Base-by-base conservation (phyloP, 2,797 vertebrate genomes). In the Sebastes variabilis region DNA sequence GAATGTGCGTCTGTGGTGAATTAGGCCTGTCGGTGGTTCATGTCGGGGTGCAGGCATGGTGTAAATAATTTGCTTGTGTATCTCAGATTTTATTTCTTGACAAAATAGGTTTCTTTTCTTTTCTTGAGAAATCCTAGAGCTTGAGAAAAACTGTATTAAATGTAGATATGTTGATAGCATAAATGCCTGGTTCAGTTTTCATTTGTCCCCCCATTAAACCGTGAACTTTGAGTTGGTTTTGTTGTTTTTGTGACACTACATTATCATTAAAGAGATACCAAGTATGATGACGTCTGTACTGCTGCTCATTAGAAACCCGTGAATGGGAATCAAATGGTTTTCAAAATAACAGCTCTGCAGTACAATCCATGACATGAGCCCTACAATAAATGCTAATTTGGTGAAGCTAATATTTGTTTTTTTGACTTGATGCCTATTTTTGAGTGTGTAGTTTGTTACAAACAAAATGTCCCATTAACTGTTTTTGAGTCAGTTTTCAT, bases 141-240 rank as follows among this genome's bases (percentile, higher is more conserved):
- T 90, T 90, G 81, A 90, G 83, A 89, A 93, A 85, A 93, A 85
- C 76, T 95, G 94, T 94, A 95, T 94, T 94, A 95, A 95, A 95
- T 95, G 94, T 95, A 94, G 94, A 94, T 94, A 94, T 94, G 94
- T 95, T 91, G 82, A 95, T 95, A 94, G 91, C 86, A 89, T 82
- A 61, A 88, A 85, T 78, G 81, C 70, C 75, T 85, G 82, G 79
- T 90, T 90, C 77, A 27, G 84, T 89, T 92, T 92, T 92, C 72
- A 83, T 90, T 93, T 88, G 86, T 89, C 66, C 88, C 88, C 36
- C 77, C 69, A 89, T 92, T 92, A 89, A 92, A 92, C 66, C 22
- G 1, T 89, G 68, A 87, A 82, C 77, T 90, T 88, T 61, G 71
- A 74, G 30, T 76, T 73, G 64, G 24, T 80, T 80, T 72, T 80